Conservation (phyloP, 2,113 vertebrate genomes). For the Otus sunia region DNA sequence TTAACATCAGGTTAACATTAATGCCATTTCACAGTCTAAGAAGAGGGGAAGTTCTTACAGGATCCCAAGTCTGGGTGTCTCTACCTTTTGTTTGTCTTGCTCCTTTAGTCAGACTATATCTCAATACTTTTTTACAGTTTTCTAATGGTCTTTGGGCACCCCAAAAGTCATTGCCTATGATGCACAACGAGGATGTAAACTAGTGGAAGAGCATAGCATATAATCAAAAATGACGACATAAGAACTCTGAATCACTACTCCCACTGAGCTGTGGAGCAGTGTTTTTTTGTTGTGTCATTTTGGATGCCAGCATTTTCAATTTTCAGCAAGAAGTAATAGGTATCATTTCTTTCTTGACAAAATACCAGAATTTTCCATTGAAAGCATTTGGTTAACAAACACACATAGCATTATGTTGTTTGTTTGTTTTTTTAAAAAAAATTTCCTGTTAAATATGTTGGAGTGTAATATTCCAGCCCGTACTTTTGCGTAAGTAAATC, state of each 20-base stretch:
- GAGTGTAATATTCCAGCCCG: background rate
- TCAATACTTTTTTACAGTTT: background rate
- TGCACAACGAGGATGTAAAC: background rate
- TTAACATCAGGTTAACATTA: background rate
- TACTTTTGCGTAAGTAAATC: background rate
- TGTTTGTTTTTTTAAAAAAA: background rate
- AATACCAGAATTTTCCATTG: background rate
- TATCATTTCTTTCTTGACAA: background rate
- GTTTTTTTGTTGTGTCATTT: background rate
- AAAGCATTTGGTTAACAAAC: background rate
- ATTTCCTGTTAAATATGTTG: background rate
- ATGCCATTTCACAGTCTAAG: background rate
- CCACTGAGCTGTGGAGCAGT: accelerated
- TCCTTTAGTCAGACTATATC: background rate
- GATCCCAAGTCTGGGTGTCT: background rate
- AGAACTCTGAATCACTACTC: background rate
- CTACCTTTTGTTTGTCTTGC: background rate
- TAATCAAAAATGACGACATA: background rate
- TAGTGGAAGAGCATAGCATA: background rate
- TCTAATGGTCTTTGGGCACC: background rate
- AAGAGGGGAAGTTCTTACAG: background rate
- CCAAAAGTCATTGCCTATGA: background rate
- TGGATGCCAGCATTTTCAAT: background rate
- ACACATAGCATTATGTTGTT: background rate
- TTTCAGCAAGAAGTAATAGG: background rate